A percentile compares a stretch with the other conserved stretches of the same genome.
Evolutionary conservation across 2,797 vertebrate species (phyloP).

Genomic region (Notolepis coatsorum): DNA sequence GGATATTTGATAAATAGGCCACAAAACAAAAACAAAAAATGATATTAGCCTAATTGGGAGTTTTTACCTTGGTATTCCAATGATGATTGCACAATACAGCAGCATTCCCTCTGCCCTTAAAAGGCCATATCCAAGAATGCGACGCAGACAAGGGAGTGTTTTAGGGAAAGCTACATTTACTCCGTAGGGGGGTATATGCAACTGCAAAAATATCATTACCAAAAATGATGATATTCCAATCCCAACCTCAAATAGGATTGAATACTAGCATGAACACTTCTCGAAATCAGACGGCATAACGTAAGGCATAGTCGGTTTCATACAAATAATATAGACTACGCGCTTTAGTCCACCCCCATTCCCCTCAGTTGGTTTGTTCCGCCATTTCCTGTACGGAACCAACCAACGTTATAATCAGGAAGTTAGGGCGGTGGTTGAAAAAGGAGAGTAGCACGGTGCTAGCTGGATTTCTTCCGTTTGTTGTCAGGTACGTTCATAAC

Average conservation of each 20-base stretch:
- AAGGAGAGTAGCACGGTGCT: slow-evolving; percentile 41
- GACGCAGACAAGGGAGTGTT: slow-evolving; percentile 49
- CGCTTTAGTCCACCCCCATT: not conserved
- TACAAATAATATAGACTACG: fast-evolving
- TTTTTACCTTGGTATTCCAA: too few relatives aligned
- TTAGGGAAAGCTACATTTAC: slow-evolving; percentile 40
- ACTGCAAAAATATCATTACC: fast-evolving
- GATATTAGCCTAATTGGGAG: too few relatives aligned
- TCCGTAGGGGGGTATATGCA: not conserved
- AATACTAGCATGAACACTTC: not conserved
- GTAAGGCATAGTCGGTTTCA: too few relatives aligned
- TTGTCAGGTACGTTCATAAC: slow-evolving; percentile 68
- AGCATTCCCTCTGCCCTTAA: slow-evolving; percentile 70
- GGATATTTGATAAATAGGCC: too few relatives aligned
- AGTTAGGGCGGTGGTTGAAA: slow-evolving; percentile 87
- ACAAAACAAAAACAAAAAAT: too few relatives aligned
- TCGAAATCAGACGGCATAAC: not conserved
- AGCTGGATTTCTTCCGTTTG: slow-evolving; percentile 23
- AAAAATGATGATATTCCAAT: fast-evolving
- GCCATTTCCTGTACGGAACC: slow-evolving; percentile 43
- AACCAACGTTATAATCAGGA: slow-evolving; percentile 69
- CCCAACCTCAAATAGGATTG: fast-evolving
- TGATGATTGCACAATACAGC: slow-evolving; percentile 10
- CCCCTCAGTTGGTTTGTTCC: slow-evolving; percentile 60
- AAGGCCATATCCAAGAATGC: slow-evolving; percentile 78